Evolutionary conservation across 2,113 vertebrate species (phyloP).

Genomic region (Laticauda laticaudata): DNA sequence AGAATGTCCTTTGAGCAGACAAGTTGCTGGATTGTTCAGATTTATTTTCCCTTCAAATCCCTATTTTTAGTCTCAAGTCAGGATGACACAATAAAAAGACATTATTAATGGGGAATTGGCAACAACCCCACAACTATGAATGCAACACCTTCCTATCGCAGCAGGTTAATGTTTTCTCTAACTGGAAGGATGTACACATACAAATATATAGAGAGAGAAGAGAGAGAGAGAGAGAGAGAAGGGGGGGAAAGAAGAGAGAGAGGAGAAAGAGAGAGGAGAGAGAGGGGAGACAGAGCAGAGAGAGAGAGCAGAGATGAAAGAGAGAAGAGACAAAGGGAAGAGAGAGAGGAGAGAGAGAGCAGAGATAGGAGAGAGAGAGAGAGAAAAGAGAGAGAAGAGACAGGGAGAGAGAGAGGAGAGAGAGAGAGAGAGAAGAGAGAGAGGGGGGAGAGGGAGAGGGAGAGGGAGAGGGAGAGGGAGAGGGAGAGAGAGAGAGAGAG

Average conservation of each 20-base stretch:
- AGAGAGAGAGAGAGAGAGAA: background rate
- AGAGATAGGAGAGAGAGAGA: no score
- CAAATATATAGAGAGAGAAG: background rate
- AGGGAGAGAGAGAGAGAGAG: no score
- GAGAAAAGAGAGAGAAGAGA: rapidly evolving
- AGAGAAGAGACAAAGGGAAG: rapidly evolving
- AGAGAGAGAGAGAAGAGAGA: background rate
- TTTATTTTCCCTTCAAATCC: slow-evolving; percentile 59
- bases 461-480: no score
- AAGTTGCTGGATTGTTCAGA: background rate
- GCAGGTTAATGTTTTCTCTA: slow-evolving; percentile 31
- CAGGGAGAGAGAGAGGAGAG: rapidly evolving
- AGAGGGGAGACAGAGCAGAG: no score
- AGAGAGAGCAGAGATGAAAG: no score
- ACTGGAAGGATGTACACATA: background rate
- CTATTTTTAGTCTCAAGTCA: slow-evolving; percentile 59
- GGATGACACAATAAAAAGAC: slow-evolving; percentile 49
- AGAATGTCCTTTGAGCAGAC: slow-evolving; percentile 31
- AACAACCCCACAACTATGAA: slow-evolving; percentile 58
- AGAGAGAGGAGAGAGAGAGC: no score
- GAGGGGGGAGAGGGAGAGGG: no score
- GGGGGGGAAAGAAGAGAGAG: rapidly evolving
- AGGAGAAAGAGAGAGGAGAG: no score
- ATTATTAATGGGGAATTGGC: slow-evolving; percentile 34
- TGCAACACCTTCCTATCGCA: slow-evolving; percentile 53